Base-by-base conservation (phyloP, 2,888 invertebrate genomes). In the Acanthosepion lycidas region DNA sequence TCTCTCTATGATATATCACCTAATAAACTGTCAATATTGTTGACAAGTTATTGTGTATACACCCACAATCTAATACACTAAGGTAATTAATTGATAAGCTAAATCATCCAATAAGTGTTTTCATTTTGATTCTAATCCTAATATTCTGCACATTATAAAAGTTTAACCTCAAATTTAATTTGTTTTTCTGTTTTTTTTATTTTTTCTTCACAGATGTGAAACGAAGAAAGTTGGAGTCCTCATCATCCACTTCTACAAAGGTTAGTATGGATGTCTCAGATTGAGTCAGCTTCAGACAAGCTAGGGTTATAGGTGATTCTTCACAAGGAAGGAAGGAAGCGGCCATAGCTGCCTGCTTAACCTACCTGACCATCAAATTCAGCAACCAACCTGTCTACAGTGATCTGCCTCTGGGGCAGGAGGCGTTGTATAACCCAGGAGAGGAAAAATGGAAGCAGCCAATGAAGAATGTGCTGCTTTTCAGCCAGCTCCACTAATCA, bases 191-290 rank as follows among this genome's bases (percentile, higher is more conserved):
- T 42, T 64, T 78, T n/a, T 94, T 33, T 51, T 92, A 91, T 94
- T 94, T 94, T 93, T 51, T 49, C 94, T 92, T 95, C 95, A 55
- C 95, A 96, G 96, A 96, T 95, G 95, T 95, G 20, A 96, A 96
- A 95, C 95, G 96, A 93, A 95, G 96, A 95, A 96, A 96, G 95
- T 95, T 96, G 93, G 96, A 96, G 91, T 95, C 95, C 23, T 95
- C 96, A 95, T 95, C 96, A 94, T 96, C 96, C 94, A 95, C 95
- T 95, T 96, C 96, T 55, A 64, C 94, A 95, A 96, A 97, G 97
- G 97, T 97, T 97, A 97, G 97, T 96, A 96, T 96, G 96, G 96
- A 96, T 96, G 96, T 94, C 55, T 94, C 94, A 64, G 94, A 53
- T 94, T 94, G 96, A 95, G 95, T 96, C 95, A 95, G 95, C 95